Conservation (phyloP, 2,113 vertebrate genomes). For the Progne subis region DNA sequence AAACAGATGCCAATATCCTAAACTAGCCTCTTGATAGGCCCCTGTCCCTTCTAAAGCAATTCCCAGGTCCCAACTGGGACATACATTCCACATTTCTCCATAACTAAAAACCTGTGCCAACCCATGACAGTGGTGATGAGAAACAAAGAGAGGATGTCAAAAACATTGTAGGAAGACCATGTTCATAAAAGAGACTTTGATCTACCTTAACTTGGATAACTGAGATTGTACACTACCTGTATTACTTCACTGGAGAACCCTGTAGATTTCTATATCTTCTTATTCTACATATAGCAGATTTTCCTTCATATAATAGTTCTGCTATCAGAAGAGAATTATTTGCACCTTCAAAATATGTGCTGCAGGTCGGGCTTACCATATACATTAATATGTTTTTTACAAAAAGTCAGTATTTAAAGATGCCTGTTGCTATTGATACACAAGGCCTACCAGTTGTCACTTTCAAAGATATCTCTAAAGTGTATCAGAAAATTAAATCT, state of each 20-base stretch:
- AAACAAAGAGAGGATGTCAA: neutral
- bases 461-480: neutral
- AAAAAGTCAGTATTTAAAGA: neutral
- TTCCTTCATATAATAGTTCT: neutral
- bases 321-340: neutral
- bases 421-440: neutral
- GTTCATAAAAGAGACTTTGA: neutral
- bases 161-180: neutral
- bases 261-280: neutral
- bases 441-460: neutral
- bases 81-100: too few species aligned
- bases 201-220: neutral
- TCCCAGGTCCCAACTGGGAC: too few species aligned
- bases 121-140: neutral
- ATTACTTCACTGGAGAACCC: neutral
- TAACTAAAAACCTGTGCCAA: too few species aligned
- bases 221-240: neutral
- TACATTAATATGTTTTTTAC: neutral
- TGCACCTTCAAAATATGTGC: accelerated
- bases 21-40: too few species aligned
- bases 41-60: too few species aligned
- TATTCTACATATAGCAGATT: neutral
- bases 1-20: too few species aligned
- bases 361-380: neutral
- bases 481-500: neutral